Conservation (phyloP, 2,113 vertebrate genomes). For the Lepisosteus osseus region DNA sequence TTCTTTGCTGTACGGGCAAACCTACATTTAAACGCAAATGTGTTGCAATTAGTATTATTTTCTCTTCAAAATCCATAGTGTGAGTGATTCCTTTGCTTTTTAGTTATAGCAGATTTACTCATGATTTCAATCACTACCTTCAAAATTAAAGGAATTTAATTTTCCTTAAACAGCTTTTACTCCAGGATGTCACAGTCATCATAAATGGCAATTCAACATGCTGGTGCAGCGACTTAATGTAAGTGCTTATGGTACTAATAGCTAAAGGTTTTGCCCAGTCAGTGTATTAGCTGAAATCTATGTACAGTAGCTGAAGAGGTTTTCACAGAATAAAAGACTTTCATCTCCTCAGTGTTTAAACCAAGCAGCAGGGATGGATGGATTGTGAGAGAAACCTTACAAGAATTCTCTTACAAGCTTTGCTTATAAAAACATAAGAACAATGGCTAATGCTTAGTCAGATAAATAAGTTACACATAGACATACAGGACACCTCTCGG, state of each 20-base stretch:
- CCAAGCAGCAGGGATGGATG: too few species aligned
- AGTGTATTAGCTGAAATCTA: too few species aligned
- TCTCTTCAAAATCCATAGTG: constrained; percentile 44
- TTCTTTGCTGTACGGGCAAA: background rate
- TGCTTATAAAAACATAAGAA: too few species aligned
- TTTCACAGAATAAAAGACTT: constrained; percentile 23
- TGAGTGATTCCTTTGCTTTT: constrained; percentile 24
- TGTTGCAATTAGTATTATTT: constrained; percentile 25
- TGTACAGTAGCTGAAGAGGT: constrained; percentile 32
- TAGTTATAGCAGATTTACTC: constrained; percentile 27
- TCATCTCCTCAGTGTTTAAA: too few species aligned
- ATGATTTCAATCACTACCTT: constrained; percentile 4
- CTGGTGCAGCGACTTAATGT: background rate
- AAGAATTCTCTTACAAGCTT: too few species aligned
- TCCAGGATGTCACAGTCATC: background rate
- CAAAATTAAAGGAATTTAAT: background rate
- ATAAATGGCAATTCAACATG: background rate
- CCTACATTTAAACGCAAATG: constrained; percentile 31
- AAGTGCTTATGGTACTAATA: too few species aligned
- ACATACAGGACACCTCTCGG: background rate
- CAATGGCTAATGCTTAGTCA: too few species aligned
- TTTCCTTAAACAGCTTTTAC: constrained; percentile 3
- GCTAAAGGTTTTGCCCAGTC: too few species aligned
- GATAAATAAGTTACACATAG: background rate
- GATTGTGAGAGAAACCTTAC: too few species aligned